Base-by-base conservation (phyloP, 1,140 invertebrate species). In the Brachionus rotundiformis region DNA sequence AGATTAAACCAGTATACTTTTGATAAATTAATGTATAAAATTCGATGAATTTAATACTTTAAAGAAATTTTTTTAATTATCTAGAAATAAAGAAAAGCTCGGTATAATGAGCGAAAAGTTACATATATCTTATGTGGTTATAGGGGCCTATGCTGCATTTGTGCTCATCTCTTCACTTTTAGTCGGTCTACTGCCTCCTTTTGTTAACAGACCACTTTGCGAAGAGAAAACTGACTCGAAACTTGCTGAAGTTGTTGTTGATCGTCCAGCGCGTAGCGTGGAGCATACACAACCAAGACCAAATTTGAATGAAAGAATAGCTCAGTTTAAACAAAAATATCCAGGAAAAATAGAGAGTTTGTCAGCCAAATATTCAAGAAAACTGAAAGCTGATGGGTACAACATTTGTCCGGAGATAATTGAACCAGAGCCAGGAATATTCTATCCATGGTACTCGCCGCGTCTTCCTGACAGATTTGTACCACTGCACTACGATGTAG, bases 341-440 rank as follows among this genome's bases (percentile, higher is more conserved):
- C 68, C 68, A 25, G 68, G 68, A 2, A 41, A 73, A 44, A 44
- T 73, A 2, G 36, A 73, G 44, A 7, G 7, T 25, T 19, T 79
- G 25, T 79, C 59, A 6, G 7, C 25, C 19, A 54, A 10, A 63
- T 79, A 16, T 33, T 77, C 73, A 16, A 77, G 29, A 54, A 36
- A 29, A 41, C 3, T 63, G 10, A 79, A 59, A 39, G 5, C 6
- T 25, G 76, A 79, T 39, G 76, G 59, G 5, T 79, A 39, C 25
- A 16, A 59, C 11, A 39, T 79, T 54, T 79, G 76, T 79, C 76
- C 76, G 6, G 76, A 79, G 59, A 31, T 79, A 16, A 7, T 79
- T 11, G 1, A 59, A 13, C 76, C 76, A 54, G 47, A 59, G 36
- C 76, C 76, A 33, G 76, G 76, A 11, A 27, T 59, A 1, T 19